Evolutionary conservation across 2,113 vertebrate species (phyloP), one percentile per base, ranked within the genome.

Genomic region (Pangasianodon hypophthalmus): DNA sequence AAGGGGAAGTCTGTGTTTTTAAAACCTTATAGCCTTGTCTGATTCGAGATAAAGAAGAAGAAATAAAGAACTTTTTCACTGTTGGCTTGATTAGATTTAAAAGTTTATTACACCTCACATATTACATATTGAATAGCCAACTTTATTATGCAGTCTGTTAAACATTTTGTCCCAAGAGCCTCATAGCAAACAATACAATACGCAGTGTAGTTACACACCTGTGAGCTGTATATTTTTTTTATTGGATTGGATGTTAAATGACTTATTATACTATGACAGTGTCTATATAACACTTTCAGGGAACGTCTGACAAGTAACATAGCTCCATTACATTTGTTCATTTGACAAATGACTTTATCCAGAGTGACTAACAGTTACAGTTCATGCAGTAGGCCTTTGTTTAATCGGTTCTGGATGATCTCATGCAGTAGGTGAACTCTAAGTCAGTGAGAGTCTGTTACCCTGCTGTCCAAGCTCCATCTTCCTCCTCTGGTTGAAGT

Each of bases 401-500:
- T 83, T 62, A 21, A 88, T 24, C 29, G 10, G 79, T 73, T 82
- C 58, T 67, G 26, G 37, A 46, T 48, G n/a, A 62, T 85, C 44
- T 85, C 58, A 85, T 29, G 41, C 50, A 52, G 58, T 46, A 46
- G 73, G 44, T 58, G 67, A 9, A 60, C 41, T 85, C 37, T 8
- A 10, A 60, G 29, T 85, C 92, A 94, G 92, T 94, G 88, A 92
- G 88, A 92, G 91, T 94, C 94, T 37, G 56, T 4, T 64, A 50
- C 58, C 8, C 86, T 16, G 18, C n/a, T 71, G 16, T 62, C 24
- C 6, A 85, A 37, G 90, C 93, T 91, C 93, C 48, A 94, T 93
- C 95, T 96, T 95, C 95, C 94, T 94, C 37, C 54, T 75, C 82
- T 93, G 95, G 95, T 95, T 94, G 93, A 94, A 93, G 94, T 95